phyloP scores from a whole-genome alignment of 2,797 vertebrate genomes.

The Sandelia bainsii region DNA sequence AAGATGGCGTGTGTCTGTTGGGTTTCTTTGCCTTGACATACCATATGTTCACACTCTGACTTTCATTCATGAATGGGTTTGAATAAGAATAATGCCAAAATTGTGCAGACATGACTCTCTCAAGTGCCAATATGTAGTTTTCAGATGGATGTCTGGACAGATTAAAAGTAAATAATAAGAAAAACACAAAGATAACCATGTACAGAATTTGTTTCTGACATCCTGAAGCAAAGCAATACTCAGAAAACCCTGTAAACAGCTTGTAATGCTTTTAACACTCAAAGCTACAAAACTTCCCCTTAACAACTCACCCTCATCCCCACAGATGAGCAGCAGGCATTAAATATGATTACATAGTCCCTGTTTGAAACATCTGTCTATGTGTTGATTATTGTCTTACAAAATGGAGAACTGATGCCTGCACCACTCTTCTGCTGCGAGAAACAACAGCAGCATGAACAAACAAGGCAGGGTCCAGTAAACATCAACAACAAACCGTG shows the following conservation, averaged over 20 bases:
- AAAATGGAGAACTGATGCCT: slow-evolving; percentile 18
- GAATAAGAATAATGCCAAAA: slow-evolving; percentile 32
- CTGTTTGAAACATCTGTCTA: slow-evolving; percentile 27
- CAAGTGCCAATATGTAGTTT: slow-evolving; percentile 29
- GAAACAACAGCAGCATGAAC: slow-evolving; percentile 27
- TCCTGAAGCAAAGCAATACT: slow-evolving; percentile 16
- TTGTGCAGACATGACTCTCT: slow-evolving; percentile 14
- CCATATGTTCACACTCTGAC: slow-evolving; percentile 32
- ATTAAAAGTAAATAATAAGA: background rate
- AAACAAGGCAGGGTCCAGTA: slow-evolving; percentile 30
- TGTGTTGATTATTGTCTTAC: slow-evolving; percentile 30
- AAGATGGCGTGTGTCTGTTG: slow-evolving; percentile 24
- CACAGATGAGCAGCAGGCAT: slow-evolving; percentile 31
- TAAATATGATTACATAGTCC: slow-evolving; percentile 43
- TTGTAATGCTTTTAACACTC: slow-evolving; percentile 13
- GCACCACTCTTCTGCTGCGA: slow-evolving; percentile 2
- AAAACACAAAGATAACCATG: slow-evolving; percentile 8
- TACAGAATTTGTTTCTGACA: background rate
- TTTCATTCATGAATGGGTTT: slow-evolving; percentile 16
- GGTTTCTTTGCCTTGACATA: slow-evolving; percentile 20
- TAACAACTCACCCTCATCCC: slow-evolving; percentile 4
- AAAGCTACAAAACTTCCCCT: slow-evolving; percentile 1
- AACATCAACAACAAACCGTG: slow-evolving; percentile 42
- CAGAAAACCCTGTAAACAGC: slow-evolving; percentile 12
- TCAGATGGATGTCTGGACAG: slow-evolving; percentile 16